Base-by-base conservation (phyloP, 2,797 vertebrate species). In the Scolopax rusticola region DNA sequence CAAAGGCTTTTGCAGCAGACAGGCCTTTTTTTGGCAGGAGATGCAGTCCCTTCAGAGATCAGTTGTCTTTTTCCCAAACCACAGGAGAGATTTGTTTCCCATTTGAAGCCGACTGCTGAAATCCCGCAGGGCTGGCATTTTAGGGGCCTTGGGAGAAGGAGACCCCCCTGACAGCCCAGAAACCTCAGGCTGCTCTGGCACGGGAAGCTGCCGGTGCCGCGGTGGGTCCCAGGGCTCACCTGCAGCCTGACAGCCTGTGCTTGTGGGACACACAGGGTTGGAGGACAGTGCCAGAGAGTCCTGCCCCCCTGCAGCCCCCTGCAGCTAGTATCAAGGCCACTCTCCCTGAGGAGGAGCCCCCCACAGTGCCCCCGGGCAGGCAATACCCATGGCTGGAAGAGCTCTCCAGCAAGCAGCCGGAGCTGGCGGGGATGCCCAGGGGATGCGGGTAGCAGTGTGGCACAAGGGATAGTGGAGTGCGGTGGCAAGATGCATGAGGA, bases 1-100 rank as follows among this genome's bases (percentile, higher is more conserved):
- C 95, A 97, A 97, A 97, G 95, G 89, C 95, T 95, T 96, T 94
- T 96, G 93, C 96, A 95, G 89, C 83, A 94, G 93, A 80, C 83
- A 94, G 81, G 90, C 85, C 88, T 91, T 96, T 92, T 73, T 92
- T 93, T 95, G 93, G 83, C 91, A 96, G 92, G 74, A 93, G 90
- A 96, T 80, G 79, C 89, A 89, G 68, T 96, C 94, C 93, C 91
- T 77, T 81, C 78, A 0, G 96, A 96, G 89, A 96, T 32, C 45
- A 4, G 61, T 86, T 95, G 93, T 94, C 92, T 41, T 96, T 92
- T 95, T 93, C 91, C 95, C 82, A 76, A 90, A 95, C 63, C 93
- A 94, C 10, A 0, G 68, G 59, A 95, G 92, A 96, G 93, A 85
- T 96, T 95, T 96, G 89, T 95, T 97, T 95, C 93, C 89, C 86